Conservation (phyloP, 2,797 vertebrate species). For the Leuciscus waleckii region DNA sequence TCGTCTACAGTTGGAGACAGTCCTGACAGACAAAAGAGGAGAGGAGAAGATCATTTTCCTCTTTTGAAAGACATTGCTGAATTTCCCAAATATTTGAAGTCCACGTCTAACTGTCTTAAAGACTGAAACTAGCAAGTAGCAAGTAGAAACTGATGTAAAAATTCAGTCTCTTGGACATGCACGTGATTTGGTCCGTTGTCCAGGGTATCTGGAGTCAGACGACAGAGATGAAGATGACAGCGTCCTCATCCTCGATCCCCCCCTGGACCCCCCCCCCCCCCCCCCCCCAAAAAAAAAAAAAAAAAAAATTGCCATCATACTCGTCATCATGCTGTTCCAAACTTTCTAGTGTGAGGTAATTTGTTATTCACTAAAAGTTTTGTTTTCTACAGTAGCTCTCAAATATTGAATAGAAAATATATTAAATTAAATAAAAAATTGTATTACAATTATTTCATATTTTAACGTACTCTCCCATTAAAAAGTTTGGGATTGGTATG, state of each 20-base stretch:
- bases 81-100: conserved; percentile 46
- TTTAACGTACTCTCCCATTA: neutral
- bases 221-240: conserved; percentile 67
- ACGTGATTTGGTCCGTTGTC: conserved; percentile 79
- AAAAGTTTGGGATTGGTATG: neutral
- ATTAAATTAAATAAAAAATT: neutral
- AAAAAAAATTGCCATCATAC: neutral
- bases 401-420: neutral
- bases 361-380: neutral
- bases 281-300: too few relatives aligned
- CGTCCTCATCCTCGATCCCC: conserved; percentile 73
- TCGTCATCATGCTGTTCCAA: neutral
- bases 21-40: conserved; percentile 45
- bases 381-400: neutral
- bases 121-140: conserved; percentile 73
- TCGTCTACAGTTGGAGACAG: conserved; percentile 62
- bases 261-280: too few relatives aligned
- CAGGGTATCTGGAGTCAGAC: conserved; percentile 49
- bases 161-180: conserved; percentile 90
- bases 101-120: conserved; percentile 55
- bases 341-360: neutral
- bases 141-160: conserved; percentile 73
- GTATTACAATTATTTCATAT: neutral
- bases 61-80: conserved; percentile 36
- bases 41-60: conserved; percentile 45